Percentiles rank a stretch among this genome's conserved stretches.
These are phyloP conservation scores for Imbricaverruca yamaguchii DNA, from an alignment of 2,888 invertebrate genomes.

Conservation along the genomic window DNA sequence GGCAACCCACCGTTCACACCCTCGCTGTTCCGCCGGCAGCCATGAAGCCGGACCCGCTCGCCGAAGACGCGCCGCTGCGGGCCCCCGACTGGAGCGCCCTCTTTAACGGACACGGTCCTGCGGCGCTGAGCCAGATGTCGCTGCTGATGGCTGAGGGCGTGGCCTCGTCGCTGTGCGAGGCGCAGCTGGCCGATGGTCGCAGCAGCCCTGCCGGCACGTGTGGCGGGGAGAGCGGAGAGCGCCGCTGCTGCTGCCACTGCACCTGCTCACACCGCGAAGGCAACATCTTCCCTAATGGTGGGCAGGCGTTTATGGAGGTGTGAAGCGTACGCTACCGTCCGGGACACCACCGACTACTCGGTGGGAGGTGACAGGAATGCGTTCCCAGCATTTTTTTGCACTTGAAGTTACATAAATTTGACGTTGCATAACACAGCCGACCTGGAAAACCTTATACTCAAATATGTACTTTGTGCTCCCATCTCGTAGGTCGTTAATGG, in stretches of 20 bases:
- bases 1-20: no score
- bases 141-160: conserved; percentile 17
- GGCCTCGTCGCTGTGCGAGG: conserved; percentile 5
- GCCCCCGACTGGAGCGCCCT: conserved; percentile 1
- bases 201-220: background rate
- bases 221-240: background rate
- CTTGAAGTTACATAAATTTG: no score
- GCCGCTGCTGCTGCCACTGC: conserved; percentile 6
- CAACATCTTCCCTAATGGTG: conserved; percentile 13
- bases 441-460: no score
- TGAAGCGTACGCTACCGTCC: no score
- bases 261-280: background rate
- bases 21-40: background rate
- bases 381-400: no score
- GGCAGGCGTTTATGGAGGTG: background rate
- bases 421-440: no score
- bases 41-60: background rate
- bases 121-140: conserved; percentile 16
- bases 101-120: background rate
- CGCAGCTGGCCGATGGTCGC: background rate
- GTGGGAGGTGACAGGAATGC: no score
- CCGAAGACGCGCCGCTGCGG: background rate
- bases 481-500: no score
- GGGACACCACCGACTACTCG: no score
- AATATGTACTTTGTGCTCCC: no score